phyloP scores from a whole-genome alignment of 92 coral and sea anemone species.

The Anthopleura xanthogrammica region DNA sequence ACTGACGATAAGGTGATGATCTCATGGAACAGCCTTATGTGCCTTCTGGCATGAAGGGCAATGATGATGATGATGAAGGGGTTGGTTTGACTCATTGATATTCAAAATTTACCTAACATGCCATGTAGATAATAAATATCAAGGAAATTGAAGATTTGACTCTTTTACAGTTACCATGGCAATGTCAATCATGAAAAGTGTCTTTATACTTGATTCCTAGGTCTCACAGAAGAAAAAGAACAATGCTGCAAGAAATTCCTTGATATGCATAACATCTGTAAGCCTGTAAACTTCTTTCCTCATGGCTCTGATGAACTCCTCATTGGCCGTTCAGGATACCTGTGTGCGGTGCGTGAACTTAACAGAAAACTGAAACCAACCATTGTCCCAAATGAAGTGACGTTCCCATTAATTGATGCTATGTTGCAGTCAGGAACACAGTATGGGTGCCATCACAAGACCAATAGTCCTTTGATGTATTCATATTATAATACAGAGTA shows the following conservation, averaged over 20 bases:
- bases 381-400: slow-evolving; percentile 69
- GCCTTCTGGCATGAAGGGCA: background rate
- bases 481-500: slow-evolving; percentile 84
- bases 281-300: slow-evolving; percentile 60
- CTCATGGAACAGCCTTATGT: background rate
- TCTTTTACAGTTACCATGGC: background rate
- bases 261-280: slow-evolving; percentile 75
- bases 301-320: slow-evolving; percentile 87
- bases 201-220: slow-evolving; percentile 23
- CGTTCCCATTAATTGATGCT: slow-evolving; percentile 67
- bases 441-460: slow-evolving; percentile 57
- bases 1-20: no score
- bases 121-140: no score
- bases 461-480: slow-evolving; percentile 83
- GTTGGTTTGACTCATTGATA: background rate
- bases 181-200: background rate
- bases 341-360: slow-evolving; percentile 73
- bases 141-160: no score
- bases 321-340: slow-evolving; percentile 92
- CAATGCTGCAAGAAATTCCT: slow-evolving; percentile 60
- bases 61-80: no score
- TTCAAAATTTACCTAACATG: background rate
- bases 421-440: slow-evolving; percentile 70
- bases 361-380: slow-evolving; percentile 63
- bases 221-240: slow-evolving; percentile 57